Evolutionary conservation across 2,797 vertebrate species (phyloP).

Genomic region (Phylloscopus collybita): DNA sequence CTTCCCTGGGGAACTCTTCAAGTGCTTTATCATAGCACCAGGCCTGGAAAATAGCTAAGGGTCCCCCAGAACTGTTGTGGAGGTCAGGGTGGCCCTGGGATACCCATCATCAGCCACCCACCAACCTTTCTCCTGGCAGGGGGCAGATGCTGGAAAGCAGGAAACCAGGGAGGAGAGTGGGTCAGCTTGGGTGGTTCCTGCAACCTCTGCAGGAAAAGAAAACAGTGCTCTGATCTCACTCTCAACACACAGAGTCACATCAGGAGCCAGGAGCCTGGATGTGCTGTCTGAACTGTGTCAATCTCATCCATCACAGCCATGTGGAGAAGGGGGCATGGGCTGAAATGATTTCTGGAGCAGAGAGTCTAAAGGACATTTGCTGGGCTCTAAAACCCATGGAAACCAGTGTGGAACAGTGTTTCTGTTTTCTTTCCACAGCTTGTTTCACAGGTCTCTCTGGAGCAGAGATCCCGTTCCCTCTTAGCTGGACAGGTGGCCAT

Average conservation of each 20-base stretch:
- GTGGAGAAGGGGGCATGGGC: not conserved
- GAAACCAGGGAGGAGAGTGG: not conserved
- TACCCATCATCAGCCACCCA: not conserved
- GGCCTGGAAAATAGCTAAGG: not conserved
- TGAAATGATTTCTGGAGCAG: not conserved
- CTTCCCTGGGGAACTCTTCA: not conserved
- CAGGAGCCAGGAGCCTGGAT: not conserved
- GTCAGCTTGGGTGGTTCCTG: not conserved
- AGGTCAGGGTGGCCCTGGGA: not conserved
- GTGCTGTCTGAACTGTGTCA: not conserved
- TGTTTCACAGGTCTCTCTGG: no score
- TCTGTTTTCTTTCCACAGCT: no score
- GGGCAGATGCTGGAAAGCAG: not conserved
- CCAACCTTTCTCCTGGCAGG: not conserved
- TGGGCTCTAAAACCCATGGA: not conserved
- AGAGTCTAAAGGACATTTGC: not conserved
- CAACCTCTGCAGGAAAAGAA: not conserved
- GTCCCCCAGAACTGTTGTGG: not conserved
- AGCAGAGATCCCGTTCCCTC: not conserved
- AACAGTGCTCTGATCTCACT: not conserved
- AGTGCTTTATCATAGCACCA: not conserved
- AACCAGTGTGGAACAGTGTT: not conserved
- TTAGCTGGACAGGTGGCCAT: not conserved
- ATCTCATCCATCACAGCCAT: not conserved
- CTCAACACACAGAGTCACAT: not conserved